Percentiles rank a stretch among this genome's conserved stretches.
Evolutionary conservation across 2,113 vertebrate species (phyloP).

Genomic region (Pithys albifrons): DNA sequence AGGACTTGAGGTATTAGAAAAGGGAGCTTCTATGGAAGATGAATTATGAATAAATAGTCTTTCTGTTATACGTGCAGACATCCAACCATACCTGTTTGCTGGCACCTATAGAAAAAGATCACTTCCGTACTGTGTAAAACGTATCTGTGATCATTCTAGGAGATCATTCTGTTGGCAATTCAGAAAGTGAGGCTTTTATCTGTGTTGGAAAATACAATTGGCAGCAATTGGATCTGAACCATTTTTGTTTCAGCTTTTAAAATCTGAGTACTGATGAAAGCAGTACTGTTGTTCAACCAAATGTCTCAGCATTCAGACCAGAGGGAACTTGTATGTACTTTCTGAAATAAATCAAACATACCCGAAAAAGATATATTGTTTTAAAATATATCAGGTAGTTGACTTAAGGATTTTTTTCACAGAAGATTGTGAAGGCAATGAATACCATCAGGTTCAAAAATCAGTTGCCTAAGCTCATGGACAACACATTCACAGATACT

Average conservation of each 20-base stretch:
- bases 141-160: neutral
- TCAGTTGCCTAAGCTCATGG: neutral
- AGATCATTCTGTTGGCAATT: neutral
- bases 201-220: neutral
- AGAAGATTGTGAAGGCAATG: neutral
- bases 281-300: neutral
- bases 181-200: fast-evolving
- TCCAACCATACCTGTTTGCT: neutral
- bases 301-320: neutral
- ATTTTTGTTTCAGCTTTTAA: neutral
- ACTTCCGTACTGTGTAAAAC: neutral
- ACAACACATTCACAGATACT: neutral
- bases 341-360: neutral
- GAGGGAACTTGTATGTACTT: neutral
- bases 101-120: neutral
- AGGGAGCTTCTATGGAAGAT: neutral
- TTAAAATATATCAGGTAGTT: neutral
- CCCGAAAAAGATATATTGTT: neutral
- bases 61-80: neutral
- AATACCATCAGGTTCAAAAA: neutral
- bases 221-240: neutral
- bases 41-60: neutral
- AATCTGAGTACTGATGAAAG: neutral
- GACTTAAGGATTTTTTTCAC: neutral
- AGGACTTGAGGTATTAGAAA: slow-evolving; percentile 86